Evolutionary conservation across 2,797 vertebrate genomes (phyloP).

Genomic region (Masticophis lateralis): DNA sequence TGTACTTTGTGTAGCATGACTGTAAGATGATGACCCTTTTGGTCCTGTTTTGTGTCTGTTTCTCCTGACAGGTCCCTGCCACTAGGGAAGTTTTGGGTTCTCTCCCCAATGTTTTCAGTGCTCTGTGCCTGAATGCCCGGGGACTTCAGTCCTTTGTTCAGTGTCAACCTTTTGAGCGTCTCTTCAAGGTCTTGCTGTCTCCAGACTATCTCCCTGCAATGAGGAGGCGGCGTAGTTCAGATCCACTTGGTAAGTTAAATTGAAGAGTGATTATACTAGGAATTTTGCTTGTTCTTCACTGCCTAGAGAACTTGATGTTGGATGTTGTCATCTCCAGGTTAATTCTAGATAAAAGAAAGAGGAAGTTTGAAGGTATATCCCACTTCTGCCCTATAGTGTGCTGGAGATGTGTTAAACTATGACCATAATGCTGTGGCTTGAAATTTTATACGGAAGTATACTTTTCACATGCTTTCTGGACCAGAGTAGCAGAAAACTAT

Average conservation of each 20-base stretch:
- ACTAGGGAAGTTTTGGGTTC: conserved; percentile 95
- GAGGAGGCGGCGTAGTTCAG: conserved; percentile 91
- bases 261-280: neutral
- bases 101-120: conserved; percentile 94
- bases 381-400: neutral
- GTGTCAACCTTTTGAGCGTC: conserved; percentile 95
- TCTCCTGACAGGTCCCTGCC: conserved; percentile 83
- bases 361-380: neutral
- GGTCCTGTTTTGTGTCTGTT: conserved; percentile 24
- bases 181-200: conserved; percentile 98
- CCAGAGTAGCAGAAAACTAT: neutral
- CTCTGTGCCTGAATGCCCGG: conserved; percentile 92
- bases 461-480: neutral
- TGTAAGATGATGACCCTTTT: conserved; percentile 7
- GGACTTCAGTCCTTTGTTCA: conserved; percentile 96
- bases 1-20: neutral
- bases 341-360: neutral
- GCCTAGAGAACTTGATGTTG: neutral
- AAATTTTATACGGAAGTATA: neutral
- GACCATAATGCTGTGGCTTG: neutral
- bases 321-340: neutral
- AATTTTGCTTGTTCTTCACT: neutral
- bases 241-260: conserved; percentile 85
- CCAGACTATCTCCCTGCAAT: conserved; percentile 96
- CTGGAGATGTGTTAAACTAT: neutral